A percentile compares a stretch with the other conserved stretches of the same genome.
Evolutionary conservation across 1,140 invertebrate genomes (phyloP).

Genomic region (Oscheius sp.): DNA sequence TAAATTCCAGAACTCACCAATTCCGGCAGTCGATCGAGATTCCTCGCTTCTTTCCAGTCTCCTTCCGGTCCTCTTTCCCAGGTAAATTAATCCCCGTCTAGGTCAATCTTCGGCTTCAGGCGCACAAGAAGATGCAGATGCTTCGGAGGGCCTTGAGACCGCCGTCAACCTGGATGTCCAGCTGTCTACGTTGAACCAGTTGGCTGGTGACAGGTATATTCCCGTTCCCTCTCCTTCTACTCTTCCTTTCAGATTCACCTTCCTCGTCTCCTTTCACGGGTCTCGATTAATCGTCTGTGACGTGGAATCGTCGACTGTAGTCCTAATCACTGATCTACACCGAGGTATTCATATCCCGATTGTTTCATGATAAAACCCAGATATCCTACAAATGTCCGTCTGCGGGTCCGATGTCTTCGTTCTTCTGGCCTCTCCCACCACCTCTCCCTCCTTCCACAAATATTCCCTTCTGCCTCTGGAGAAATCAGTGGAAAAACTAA

Average conservation of each 20-base stretch:
- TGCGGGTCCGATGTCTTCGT: slow-evolving; percentile 16
- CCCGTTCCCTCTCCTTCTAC: no score
- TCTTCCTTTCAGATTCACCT: not conserved
- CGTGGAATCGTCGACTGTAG: slow-evolving; percentile 8
- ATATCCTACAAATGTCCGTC: slow-evolving; percentile 10
- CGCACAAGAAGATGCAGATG: not conserved
- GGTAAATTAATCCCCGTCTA: not conserved
- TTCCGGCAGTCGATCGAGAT: slow-evolving; percentile 18
- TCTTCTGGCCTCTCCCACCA: not conserved
- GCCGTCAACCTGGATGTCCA: slow-evolving; percentile 8
- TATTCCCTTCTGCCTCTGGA: not conserved
- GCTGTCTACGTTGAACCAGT: not conserved
- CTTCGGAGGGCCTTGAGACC: not conserved
- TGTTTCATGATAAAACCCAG: not conserved
- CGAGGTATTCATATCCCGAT: not conserved
- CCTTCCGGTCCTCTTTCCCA: slow-evolving; percentile 5
- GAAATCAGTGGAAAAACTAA: not conserved
- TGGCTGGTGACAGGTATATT: no score
- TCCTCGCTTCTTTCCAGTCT: slow-evolving; percentile 8
- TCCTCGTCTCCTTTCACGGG: slow-evolving; percentile 5
- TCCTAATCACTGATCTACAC: not conserved
- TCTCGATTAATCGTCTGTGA: slow-evolving; percentile 10
- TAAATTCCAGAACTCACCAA: slow-evolving; percentile 24
- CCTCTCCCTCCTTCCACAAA: not conserved
- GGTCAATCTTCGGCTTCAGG: not conserved